Evolutionary conservation across 2,797 vertebrate genomes (phyloP).

Genomic region (Adelosebastes latens): DNA sequence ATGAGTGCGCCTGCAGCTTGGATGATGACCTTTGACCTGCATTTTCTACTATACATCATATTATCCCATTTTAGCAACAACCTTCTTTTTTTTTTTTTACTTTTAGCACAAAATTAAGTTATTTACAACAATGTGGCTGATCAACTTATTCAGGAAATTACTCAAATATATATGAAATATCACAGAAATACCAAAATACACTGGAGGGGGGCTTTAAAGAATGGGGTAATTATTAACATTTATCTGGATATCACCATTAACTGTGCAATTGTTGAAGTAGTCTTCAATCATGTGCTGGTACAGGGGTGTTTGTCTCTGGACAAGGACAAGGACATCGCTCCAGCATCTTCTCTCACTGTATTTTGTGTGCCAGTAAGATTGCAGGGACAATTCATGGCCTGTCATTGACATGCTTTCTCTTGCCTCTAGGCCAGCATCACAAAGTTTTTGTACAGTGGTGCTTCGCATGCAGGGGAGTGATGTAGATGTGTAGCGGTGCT

Average conservation of each 20-base stretch:
- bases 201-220: too few relatives aligned
- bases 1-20: too few relatives aligned
- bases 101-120: background rate
- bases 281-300: too few relatives aligned
- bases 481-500: background rate
- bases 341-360: background rate
- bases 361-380: background rate
- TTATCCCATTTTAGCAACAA: background rate
- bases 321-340: background rate
- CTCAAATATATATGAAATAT: background rate
- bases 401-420: background rate
- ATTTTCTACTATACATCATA: background rate
- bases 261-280: too few relatives aligned
- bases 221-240: background rate
- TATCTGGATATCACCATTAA: background rate
- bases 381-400: background rate
- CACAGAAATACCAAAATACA: background rate
- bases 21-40: background rate
- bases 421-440: background rate
- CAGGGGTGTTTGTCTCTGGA: background rate
- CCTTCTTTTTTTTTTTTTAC: background rate
- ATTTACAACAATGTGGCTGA: too few relatives aligned
- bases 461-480: background rate
- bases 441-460: background rate
- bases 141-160: background rate